Base-by-base conservation (phyloP, 1,140 invertebrate species). In the Aphidius gifuensis region DNA sequence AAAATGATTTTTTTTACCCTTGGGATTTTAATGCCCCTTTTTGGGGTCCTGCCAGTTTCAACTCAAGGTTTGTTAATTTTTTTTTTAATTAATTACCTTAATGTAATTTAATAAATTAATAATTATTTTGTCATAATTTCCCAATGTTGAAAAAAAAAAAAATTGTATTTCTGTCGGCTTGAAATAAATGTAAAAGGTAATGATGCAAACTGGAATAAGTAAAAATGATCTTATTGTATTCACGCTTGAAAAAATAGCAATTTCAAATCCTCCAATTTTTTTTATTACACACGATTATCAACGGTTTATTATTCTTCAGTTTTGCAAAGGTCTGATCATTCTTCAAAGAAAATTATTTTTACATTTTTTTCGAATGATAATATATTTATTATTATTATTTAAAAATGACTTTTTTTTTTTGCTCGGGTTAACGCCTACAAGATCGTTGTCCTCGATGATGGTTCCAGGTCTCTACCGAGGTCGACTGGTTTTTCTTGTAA, bases 1-100 rank as follows among this genome's bases (percentile, higher is more conserved):
- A n/a, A 48, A 57, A 62, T 46, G 47, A 62, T 62, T 46, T 58
- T 58, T 21, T 56, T 62, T 40, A n/a, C 58, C 61, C 40, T 62
- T 55, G 61, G 54, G 47, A 51, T 62, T 38, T 40, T 57, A n/a
- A 48, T 58, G 6, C 42, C 61, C 55, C 16, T 62, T 5, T 46
- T 62, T 5, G 61, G 61, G 48, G 50, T 58, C 40, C 32, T 62
- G 45, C 55, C 53, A 49, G 5, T 48, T 1, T 9, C 7, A 16
- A 32, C 45, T 9, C 43, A 57, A 58, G 61, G 61, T 62, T 62
- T 44, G 61, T 62, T 47, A 38, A 44, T 5, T n/a, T 42, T 16
- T 16, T 16, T 16, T 16, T 16, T 16, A 16, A 16, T 16, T 16
- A 16, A 16, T 16, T 16, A 16, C 0, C 16, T 16, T 16, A 16